These are phyloP conservation scores for Drosophila virilis DNA, from an alignment of 1,140 invertebrate species.

Conservation along the genomic window DNA sequence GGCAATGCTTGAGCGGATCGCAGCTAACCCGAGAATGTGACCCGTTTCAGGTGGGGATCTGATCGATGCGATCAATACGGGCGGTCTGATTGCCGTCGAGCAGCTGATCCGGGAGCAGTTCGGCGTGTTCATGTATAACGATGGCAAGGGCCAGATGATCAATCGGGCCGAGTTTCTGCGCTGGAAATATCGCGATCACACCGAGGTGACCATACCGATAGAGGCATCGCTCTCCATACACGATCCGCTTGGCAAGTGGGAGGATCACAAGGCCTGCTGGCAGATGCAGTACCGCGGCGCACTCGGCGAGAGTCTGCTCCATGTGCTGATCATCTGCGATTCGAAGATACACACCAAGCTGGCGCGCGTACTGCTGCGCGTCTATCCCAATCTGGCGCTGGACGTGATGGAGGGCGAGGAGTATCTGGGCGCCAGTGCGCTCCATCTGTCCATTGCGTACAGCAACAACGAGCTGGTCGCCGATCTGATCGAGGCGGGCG, in stretches of 20 bases:
- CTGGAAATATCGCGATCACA: slow-evolving; percentile 96
- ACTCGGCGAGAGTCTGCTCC: slow-evolving; percentile 96
- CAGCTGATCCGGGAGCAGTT: slow-evolving; percentile 95
- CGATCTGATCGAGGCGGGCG: slow-evolving; percentile 94
- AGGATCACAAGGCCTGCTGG: slow-evolving; percentile 97
- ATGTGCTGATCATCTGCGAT: slow-evolving; percentile 97
- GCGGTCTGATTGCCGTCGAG: slow-evolving; percentile 92
- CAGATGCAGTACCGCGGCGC: slow-evolving; percentile 98
- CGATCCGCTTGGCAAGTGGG: slow-evolving; percentile 93
- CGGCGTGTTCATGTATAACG: slow-evolving; percentile 94
- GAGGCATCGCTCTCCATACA: slow-evolving; percentile 91
- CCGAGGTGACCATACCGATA: slow-evolving; percentile 92
- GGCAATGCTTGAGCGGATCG: neutral
- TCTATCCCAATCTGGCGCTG: slow-evolving; percentile 95
- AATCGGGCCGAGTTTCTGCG: slow-evolving; percentile 95
- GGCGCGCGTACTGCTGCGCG: slow-evolving; percentile 94
- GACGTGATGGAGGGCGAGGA: slow-evolving; percentile 99
- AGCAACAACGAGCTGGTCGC: slow-evolving; percentile 98
- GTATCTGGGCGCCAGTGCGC: slow-evolving; percentile 96
- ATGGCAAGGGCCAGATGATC: slow-evolving; percentile 94
- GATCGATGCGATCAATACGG: slow-evolving; percentile 93
- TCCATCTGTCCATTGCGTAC: slow-evolving; percentile 98
- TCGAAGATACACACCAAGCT: slow-evolving; percentile 89
- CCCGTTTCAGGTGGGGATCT: slow-evolving; percentile 88
- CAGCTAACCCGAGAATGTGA: too few relatives aligned